Base-by-base conservation (phyloP, 2,797 vertebrate genomes). In the Apogon hyalosoma region DNA sequence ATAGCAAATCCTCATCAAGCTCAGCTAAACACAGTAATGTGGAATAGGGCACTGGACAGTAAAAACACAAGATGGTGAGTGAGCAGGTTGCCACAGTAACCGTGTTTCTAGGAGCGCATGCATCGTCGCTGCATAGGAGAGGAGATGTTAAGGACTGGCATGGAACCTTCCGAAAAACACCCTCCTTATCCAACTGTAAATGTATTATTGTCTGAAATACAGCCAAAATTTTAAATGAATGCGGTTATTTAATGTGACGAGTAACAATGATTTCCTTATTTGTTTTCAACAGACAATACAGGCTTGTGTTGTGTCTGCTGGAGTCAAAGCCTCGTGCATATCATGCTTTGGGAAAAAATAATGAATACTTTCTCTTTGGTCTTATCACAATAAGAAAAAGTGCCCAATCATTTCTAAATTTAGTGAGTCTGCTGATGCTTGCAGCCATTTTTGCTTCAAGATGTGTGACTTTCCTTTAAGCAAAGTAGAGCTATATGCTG, bases 21-120 rank as follows among this genome's bases (percentile, higher is more conserved):
- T 78, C 80, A 64, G 79, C 85, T 88, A 77, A 88, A 86, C 83
- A 77, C 77, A 74, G 75, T 77, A 80, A 85, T 86, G 81, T 90
- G 70, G 84, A 89, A 90, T 79, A 86, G 88, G 86, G 85, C 90
- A 86, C 81, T 90, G 92, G 90, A 91, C 91, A 90, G 90, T 90
- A 89, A 91, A 90, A 91, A 87, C 89, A 92, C 92, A 92, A 93
- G 90, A 92, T 93, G 92, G 92, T 91, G 92, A 91, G 90, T 90
- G 90, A 92, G 90, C 87, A 87, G 89, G 92, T 92, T 93, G 86
- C 91, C 90, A 91, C 88, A 88, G 92, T 91, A 92, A 93, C 91
- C 77, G 79, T 90, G 90, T 91, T 92, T 90, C 91, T 92, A 89
- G 91, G 87, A 88, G 88, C 68, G 73, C 86, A 86, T 87, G 87